Evolutionary conservation across 2,797 vertebrate genomes (phyloP).

Genomic region (Sarcoramphus papa): DNA sequence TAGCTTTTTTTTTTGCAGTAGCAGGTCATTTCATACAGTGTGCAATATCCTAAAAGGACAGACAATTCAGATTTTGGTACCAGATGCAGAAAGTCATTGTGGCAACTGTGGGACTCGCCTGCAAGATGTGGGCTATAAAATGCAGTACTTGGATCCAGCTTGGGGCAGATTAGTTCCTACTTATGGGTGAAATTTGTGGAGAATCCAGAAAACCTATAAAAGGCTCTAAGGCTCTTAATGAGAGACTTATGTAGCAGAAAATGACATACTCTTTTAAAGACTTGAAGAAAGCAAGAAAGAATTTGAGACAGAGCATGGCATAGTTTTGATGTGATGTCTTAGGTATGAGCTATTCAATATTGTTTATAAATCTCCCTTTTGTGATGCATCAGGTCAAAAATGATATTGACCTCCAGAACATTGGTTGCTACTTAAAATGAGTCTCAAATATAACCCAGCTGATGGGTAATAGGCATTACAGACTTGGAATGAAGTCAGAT

Average conservation of each 20-base stretch:
- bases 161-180: neutral
- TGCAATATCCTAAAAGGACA: neutral
- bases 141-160: neutral
- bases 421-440: neutral
- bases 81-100: neutral
- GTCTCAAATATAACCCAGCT: neutral
- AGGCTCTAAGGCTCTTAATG: neutral
- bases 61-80: neutral
- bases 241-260: neutral
- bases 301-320: neutral
- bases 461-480: neutral
- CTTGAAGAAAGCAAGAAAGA: neutral
- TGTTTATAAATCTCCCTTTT: neutral
- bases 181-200: neutral
- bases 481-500: neutral
- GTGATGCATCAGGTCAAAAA: neutral
- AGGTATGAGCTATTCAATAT: neutral
- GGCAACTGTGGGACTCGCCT: neutral
- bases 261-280: neutral
- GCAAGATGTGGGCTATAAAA: neutral
- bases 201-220: neutral
- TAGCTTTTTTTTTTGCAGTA: neutral
- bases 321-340: neutral
- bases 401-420: neutral
- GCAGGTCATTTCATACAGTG: neutral